Conservation (phyloP, 2,888 invertebrate genomes). For the Drosophila longiperda region DNA sequence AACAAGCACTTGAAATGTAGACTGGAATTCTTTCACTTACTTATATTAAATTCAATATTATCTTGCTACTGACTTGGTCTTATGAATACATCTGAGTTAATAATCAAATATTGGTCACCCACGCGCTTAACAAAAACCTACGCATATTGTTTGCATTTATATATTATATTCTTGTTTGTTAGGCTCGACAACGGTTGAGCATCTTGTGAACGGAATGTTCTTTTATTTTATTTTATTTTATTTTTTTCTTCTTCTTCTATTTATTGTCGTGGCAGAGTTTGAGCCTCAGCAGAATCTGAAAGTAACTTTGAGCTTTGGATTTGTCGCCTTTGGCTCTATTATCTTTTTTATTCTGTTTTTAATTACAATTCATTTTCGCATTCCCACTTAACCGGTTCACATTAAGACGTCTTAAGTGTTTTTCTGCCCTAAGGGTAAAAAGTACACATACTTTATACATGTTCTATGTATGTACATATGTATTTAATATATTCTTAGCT, state of each 20-base stretch:
- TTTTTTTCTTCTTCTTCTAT: neutral
- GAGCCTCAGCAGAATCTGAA: slow-evolving; percentile 10
- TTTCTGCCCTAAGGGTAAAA: slow-evolving; percentile 17
- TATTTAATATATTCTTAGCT: neutral
- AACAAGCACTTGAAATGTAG: neutral
- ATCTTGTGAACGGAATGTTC: slow-evolving; percentile 5
- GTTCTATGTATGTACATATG: neutral
- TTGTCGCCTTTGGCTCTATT: slow-evolving; percentile 26
- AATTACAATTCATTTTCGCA: slow-evolving; percentile 59
- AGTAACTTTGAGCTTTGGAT: slow-evolving; percentile 35
- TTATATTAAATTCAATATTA: neutral
- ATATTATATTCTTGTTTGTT: neutral
- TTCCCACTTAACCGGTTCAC: slow-evolving; percentile 62
- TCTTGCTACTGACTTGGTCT: slow-evolving; percentile 15
- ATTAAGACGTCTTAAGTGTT: slow-evolving; percentile 27
- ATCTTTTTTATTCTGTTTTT: slow-evolving; percentile 45
- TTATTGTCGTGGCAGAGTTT: neutral
- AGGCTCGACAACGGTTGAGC: slow-evolving; percentile 15
- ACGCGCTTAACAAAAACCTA: slow-evolving; percentile 29
- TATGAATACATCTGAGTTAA: slow-evolving; percentile 37
- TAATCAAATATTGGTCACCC: slow-evolving; percentile 32
- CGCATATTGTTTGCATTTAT: slow-evolving; percentile 19
- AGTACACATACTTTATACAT: slow-evolving; percentile 10
- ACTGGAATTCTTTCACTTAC: neutral
- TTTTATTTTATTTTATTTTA: neutral